These are phyloP conservation scores for Anastatus disparis DNA, from an alignment of 1,140 invertebrate genomes.

Conservation along the genomic window DNA sequence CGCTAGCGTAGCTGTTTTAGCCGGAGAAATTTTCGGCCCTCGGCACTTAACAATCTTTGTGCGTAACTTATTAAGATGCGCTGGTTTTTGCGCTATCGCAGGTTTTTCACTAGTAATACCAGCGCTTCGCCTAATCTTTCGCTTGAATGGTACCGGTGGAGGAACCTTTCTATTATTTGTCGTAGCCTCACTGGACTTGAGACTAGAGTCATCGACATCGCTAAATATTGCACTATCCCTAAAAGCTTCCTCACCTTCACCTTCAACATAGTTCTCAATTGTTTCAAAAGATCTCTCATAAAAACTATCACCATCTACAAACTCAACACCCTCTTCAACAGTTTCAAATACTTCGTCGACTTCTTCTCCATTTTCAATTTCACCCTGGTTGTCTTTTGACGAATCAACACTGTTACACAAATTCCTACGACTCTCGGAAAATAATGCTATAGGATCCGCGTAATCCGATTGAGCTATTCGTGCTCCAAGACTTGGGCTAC, in stretches of 20 bases:
- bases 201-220: constrained; percentile 71
- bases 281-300: constrained; percentile 82
- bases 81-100: constrained; percentile 54
- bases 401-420: constrained; percentile 20
- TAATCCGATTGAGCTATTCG: constrained; percentile 89
- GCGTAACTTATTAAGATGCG: constrained; percentile 49
- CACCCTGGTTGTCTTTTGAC: too few species aligned
- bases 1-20: too few species aligned
- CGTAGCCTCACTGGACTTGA: constrained; percentile 31
- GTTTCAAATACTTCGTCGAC: constrained; percentile 2
- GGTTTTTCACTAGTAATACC: not conserved
- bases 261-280: constrained; percentile 72
- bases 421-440: constrained; percentile 61
- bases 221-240: constrained; percentile 88
- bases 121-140: constrained; percentile 28
- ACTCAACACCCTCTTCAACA: constrained; percentile 49
- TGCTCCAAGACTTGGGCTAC: constrained; percentile 83
- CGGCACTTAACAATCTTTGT: constrained; percentile 32
- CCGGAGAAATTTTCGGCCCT: not conserved
- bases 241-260: constrained; percentile 71
- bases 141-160: constrained; percentile 61
- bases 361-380: too few species aligned
- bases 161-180: constrained; percentile 44
- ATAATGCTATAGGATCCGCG: constrained; percentile 78
- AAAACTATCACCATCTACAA: constrained; percentile 73